These are phyloP conservation scores for Nomada ferruginata DNA, from an alignment of 2,888 invertebrate species.

Conservation along the genomic window DNA sequence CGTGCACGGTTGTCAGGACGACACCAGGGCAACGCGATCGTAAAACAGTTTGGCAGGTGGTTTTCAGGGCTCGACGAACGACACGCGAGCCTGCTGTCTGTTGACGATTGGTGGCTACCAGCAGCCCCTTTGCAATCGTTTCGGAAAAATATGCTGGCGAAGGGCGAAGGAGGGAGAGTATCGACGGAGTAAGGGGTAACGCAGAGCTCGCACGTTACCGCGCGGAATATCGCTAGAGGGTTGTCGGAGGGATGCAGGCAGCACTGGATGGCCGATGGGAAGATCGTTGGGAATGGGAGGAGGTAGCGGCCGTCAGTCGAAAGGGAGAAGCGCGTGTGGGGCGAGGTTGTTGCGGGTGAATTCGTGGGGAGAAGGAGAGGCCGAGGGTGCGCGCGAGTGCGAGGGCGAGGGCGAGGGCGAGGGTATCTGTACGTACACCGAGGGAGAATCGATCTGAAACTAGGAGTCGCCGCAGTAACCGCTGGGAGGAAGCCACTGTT, in stretches of 20 bases:
- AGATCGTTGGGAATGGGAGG: slow-evolving; percentile 42
- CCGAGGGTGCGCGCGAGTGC: slow-evolving; percentile 46
- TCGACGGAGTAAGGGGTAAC: slow-evolving; percentile 9
- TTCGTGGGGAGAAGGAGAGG: slow-evolving; percentile 69
- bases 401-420: slow-evolving; percentile 43
- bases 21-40: slow-evolving; percentile 9
- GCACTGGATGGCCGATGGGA: slow-evolving; percentile 37
- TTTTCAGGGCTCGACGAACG: no score
- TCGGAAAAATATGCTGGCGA: neutral
- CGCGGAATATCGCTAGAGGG: neutral
- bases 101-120: no score
- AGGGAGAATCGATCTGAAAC: slow-evolving; percentile 84
- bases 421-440: slow-evolving; percentile 74
- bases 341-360: slow-evolving; percentile 69
- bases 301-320: slow-evolving; percentile 57
- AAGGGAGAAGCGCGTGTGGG: slow-evolving; percentile 68
- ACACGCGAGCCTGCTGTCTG: no score
- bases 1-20: slow-evolving; percentile 15
- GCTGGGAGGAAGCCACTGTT: slow-evolving; percentile 81
- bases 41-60: no score
- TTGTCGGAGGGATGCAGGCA: slow-evolving; percentile 13
- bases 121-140: neutral
- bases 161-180: neutral
- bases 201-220: slow-evolving; percentile 10
- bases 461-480: slow-evolving; percentile 84